Percentiles rank a stretch among this genome's conserved stretches.
Evolutionary conservation across 1,140 invertebrate genomes (phyloP).

Genomic region (Drosophila pachea): DNA sequence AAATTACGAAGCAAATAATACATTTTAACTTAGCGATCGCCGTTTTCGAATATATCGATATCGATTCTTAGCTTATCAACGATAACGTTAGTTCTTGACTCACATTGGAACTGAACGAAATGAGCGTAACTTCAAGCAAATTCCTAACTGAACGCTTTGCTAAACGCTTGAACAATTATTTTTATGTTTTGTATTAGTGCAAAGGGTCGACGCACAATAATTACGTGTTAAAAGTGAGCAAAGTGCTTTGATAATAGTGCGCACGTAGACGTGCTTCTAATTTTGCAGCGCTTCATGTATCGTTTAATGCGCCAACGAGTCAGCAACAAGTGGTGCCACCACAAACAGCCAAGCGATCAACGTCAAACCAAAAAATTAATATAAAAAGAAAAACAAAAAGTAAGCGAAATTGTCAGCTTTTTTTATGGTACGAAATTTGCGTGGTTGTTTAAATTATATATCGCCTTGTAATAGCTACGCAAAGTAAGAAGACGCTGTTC

Average conservation of each 20-base stretch:
- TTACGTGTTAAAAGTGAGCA: slow-evolving; percentile 25
- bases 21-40: background rate
- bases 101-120: slow-evolving; percentile 9
- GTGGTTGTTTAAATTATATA: slow-evolving; percentile 17
- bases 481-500: slow-evolving; percentile 23
- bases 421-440: slow-evolving; percentile 15
- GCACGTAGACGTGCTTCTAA: slow-evolving; percentile 10
- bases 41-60: slow-evolving; percentile 5
- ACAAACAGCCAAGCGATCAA: slow-evolving; percentile 32
- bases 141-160: slow-evolving; percentile 23
- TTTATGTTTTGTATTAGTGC: slow-evolving; percentile 26
- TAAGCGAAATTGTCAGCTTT: slow-evolving; percentile 26
- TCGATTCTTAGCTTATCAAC: background rate
- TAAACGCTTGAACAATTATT: slow-evolving; percentile 21
- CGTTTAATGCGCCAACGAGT: slow-evolving; percentile 40
- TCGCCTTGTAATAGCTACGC: slow-evolving; percentile 31
- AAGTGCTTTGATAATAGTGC: slow-evolving; percentile 21
- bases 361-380: slow-evolving; percentile 26
- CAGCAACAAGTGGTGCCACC: slow-evolving; percentile 48
- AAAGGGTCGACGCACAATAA: slow-evolving; percentile 17
- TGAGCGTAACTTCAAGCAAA: slow-evolving; percentile 5
- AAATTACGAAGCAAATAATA: background rate
- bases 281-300: slow-evolving; percentile 25
- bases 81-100: slow-evolving; percentile 3
- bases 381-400: slow-evolving; percentile 5